These are phyloP conservation scores for Fistularia commersonii DNA, from an alignment of 2,797 vertebrate species.

Conservation along the genomic window DNA sequence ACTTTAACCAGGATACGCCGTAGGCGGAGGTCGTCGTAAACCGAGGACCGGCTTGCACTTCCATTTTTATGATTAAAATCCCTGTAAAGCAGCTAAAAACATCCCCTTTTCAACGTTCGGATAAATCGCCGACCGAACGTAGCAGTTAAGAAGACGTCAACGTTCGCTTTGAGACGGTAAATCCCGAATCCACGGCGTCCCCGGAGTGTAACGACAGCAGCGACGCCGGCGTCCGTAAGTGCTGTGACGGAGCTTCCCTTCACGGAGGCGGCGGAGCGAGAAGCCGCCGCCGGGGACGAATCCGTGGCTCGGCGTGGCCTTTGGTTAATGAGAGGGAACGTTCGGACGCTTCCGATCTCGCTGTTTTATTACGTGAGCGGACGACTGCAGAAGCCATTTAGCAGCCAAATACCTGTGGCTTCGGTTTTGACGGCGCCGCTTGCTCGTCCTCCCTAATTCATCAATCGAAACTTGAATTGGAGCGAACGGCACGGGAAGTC, in stretches of 20 bases:
- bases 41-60: too few relatives aligned
- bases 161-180: too few relatives aligned
- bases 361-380: conserved; percentile 54
- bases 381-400: conserved; percentile 51
- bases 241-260: not conserved
- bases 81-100: too few relatives aligned
- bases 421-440: conserved; percentile 44
- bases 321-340: conserved; percentile 59
- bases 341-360: conserved; percentile 51
- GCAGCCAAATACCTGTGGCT: conserved; percentile 58
- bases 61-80: too few relatives aligned
- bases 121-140: too few relatives aligned
- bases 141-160: too few relatives aligned
- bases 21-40: too few relatives aligned
- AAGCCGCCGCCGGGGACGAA: not conserved
- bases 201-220: too few relatives aligned
- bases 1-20: too few relatives aligned
- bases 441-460: conserved; percentile 19
- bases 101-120: too few relatives aligned
- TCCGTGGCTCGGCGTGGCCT: conserved; percentile 37
- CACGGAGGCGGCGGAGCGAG: conserved; percentile 9
- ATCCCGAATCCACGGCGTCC: too few relatives aligned
- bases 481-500: conserved; percentile 2
- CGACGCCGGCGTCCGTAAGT: too few relatives aligned
- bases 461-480: conserved; percentile 36